A percentile compares a stretch with the other conserved stretches of the same genome.
These are phyloP conservation scores for Pseudochaenichthys georgianus DNA, from an alignment of 2,797 vertebrate species.

Conservation along the genomic window DNA sequence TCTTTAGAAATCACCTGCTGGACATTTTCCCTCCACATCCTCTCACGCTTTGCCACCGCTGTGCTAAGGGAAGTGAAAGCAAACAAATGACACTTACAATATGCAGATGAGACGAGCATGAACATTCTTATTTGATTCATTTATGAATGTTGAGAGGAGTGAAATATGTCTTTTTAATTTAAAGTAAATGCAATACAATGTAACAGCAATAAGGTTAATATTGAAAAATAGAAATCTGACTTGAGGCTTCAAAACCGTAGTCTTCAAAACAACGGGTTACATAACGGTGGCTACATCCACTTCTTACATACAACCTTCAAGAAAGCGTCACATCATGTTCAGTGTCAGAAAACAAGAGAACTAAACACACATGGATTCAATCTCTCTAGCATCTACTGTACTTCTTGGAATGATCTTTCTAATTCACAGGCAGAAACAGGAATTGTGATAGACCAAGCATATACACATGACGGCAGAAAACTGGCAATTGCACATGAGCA, in stretches of 20 bases:
- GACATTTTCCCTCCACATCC: slow-evolving; percentile 51
- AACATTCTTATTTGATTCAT: slow-evolving; percentile 62
- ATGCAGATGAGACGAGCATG: slow-evolving; percentile 55
- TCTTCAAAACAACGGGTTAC: too few relatives aligned
- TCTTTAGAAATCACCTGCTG: slow-evolving; percentile 69
- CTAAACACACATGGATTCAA: not conserved
- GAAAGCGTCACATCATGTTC: slow-evolving; percentile 9
- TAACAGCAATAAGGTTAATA: slow-evolving; percentile 34
- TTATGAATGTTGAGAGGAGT: slow-evolving; percentile 47
- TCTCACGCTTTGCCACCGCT: slow-evolving; percentile 44
- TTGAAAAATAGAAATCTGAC: too few relatives aligned
- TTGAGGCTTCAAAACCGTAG: too few relatives aligned
- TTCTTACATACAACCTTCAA: not conserved
- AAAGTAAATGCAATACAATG: slow-evolving; percentile 49
- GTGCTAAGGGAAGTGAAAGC: slow-evolving; percentile 52
- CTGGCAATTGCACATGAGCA: slow-evolving; percentile 31
- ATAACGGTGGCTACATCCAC: too few relatives aligned
- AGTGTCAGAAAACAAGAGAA: not conserved
- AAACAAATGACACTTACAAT: slow-evolving; percentile 61
- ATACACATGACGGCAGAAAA: slow-evolving; percentile 28
- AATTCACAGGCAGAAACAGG: slow-evolving; percentile 31
- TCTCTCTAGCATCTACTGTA: not conserved
- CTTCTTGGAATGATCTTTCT: slow-evolving; percentile 31
- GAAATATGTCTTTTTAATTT: slow-evolving; percentile 51
- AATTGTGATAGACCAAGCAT: slow-evolving; percentile 33